Conservation (phyloP, 2,113 vertebrate species). For the Acrocephalus kingi region DNA sequence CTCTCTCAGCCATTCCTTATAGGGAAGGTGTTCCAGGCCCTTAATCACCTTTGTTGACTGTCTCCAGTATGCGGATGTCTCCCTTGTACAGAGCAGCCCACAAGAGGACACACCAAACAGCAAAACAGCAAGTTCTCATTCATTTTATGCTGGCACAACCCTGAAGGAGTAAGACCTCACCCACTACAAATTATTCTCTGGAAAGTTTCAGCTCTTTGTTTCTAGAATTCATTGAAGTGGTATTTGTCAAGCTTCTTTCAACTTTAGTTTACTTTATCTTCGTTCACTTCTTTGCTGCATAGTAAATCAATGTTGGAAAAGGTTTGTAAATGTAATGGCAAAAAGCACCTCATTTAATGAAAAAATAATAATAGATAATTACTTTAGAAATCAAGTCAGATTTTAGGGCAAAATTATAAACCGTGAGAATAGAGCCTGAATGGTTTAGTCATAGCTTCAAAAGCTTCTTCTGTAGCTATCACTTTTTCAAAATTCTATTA, state of each 20-base stretch:
- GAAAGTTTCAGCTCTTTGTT: background rate
- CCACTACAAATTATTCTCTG: background rate
- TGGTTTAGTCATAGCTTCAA: background rate
- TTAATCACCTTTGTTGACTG: background rate
- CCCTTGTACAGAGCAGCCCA: background rate
- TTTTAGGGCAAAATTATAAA: background rate
- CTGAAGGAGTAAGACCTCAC: background rate
- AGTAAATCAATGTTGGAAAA: background rate
- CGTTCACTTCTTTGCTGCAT: background rate
- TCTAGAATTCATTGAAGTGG: background rate
- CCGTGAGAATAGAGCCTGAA: background rate
- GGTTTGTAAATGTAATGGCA: background rate
- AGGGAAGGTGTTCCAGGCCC: background rate
- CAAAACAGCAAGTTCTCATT: background rate
- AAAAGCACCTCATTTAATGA: background rate
- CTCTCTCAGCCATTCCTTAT: background rate
- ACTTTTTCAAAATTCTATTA: background rate
- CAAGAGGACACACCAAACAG: background rate
- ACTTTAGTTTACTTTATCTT: background rate
- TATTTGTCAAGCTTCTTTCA: background rate
- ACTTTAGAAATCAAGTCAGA: constrained; percentile 22
- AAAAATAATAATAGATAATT: background rate
- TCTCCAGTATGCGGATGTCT: background rate
- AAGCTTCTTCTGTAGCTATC: background rate
- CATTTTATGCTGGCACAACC: background rate